Evolutionary conservation across 2,888 invertebrate genomes (phyloP).

Genomic region (Heteropelma amictum): DNA sequence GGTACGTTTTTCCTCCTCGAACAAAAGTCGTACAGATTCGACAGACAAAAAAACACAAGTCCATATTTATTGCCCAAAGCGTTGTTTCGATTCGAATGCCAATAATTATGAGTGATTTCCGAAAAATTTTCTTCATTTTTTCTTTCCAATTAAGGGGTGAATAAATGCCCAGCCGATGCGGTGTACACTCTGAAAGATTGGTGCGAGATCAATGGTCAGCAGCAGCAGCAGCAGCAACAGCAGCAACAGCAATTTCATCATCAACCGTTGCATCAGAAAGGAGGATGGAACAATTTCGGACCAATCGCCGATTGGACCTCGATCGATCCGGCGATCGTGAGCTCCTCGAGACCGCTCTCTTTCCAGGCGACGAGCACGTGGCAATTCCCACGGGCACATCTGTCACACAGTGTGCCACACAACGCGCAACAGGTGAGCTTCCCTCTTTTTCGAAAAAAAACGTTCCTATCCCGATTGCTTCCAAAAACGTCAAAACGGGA

Average conservation of each 20-base stretch:
- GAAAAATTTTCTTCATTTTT: neutral
- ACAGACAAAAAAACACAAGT: neutral
- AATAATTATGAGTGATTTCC: neutral
- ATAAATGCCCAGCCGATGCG: constrained; percentile 73
- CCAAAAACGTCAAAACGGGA: too few relatives aligned
- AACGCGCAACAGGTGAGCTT: constrained; percentile 74
- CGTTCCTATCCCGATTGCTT: too few relatives aligned
- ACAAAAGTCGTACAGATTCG: too few relatives aligned
- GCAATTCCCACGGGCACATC: constrained; percentile 75
- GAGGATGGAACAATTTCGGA: constrained; percentile 75
- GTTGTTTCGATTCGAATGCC: neutral
- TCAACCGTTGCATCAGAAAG: constrained; percentile 73
- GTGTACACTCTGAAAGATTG: constrained; percentile 79
- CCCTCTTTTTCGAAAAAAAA: neutral
- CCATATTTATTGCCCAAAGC: too few relatives aligned
- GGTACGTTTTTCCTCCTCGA: constrained; percentile 66
- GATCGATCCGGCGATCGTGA: constrained; percentile 95
- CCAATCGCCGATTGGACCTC: constrained; percentile 91
- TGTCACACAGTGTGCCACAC: constrained; percentile 73
- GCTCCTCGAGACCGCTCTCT: constrained; percentile 82
- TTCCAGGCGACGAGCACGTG: constrained; percentile 76
- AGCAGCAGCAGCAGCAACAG: constrained; percentile 75
- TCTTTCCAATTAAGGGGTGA: constrained; percentile 63
- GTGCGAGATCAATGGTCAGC: constrained; percentile 74
- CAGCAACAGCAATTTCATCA: constrained; percentile 77